Base-by-base conservation (phyloP, 2,113 vertebrate species). In the Eidolon helvum region DNA sequence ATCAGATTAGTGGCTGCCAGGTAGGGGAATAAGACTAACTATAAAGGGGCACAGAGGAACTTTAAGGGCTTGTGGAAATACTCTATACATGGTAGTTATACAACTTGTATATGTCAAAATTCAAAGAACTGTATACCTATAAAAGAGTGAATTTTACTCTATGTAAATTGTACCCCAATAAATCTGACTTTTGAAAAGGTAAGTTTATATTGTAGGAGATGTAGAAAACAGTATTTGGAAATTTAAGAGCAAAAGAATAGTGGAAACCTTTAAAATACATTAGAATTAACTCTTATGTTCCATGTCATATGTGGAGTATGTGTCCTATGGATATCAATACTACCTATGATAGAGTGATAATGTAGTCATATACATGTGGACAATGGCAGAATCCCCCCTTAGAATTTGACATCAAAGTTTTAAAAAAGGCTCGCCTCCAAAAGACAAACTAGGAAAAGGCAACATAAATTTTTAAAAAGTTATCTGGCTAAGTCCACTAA, bases 381-480 rank as follows among this genome's bases (percentile, higher is more conserved):
- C 55, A 65, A 74, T 30, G 48, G 53, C 35, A 95, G 68, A 77
- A 93, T 7, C 15, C 57, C 22, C 28, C 40, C 22, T 55, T 38
- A 30, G 22, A 69, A 86, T 78, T 86, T 45, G 57, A 68, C 57
- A 87, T 50, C 55, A 87, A 77, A 74, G 18, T 86, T 77, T 38
- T 24, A 11, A 87, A 92, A 35, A 91, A 53, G n/a, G 4, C 28
- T 14, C 92, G 4, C n/a, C 10, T 35, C 79, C 28, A 61, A 38
- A 94, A 84, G 40, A 84, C 3, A 35, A 87, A 90, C 35, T 65
- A 57, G 15, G 65, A 65, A 71, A 91, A 89, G 30, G 85, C 50
- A 97, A 85, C 63, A 86, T 68, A 92, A 66, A 65, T 90, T 53
- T 79, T 79, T 80, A 71, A 38, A 59, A 80, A 74, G 45, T 90